Conservation (phyloP, 1,140 invertebrate genomes). For the Trichomalopsis sarcophagae region DNA sequence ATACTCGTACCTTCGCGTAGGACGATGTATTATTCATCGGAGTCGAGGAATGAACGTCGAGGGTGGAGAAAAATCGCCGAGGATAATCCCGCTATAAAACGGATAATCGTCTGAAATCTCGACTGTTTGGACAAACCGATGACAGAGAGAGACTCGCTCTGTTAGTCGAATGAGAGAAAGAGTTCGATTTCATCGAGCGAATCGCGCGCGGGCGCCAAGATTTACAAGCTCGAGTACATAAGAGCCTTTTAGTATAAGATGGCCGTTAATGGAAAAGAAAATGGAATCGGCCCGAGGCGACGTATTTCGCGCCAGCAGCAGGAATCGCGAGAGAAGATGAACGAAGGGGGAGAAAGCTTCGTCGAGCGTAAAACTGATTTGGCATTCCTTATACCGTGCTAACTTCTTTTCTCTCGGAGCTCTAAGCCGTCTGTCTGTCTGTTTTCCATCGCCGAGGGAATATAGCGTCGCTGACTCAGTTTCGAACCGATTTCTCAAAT, state of each 20-base stretch:
- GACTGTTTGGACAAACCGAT: constrained; percentile 1
- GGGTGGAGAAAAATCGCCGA: neutral
- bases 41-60: too few relatives aligned
- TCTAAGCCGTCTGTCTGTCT: constrained; percentile 5
- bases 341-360: constrained; percentile 15
- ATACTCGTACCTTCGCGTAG: too few relatives aligned
- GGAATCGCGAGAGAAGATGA: neutral
- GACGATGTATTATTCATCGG: too few relatives aligned
- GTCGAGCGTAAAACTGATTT: constrained; percentile 48
- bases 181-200: constrained; percentile 31
- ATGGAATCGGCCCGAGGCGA: constrained; percentile 7
- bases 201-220: constrained; percentile 16
- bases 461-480: too few relatives aligned
- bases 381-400: constrained; percentile 33
- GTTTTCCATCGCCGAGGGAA: neutral
- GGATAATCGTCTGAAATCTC: neutral
- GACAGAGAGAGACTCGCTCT: neutral
- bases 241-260: constrained; percentile 39
- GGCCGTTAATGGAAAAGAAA: constrained; percentile 42
- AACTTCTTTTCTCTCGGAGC: constrained; percentile 1
- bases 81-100: neutral
- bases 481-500: neutral
- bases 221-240: constrained; percentile 42
- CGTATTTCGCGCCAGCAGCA: constrained; percentile 7
- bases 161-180: neutral